Evolutionary conservation across 30 jellyfish, hydroid and myxozoan genomes (phyloP), one percentile per base, ranked within the genome.

Genomic region (Aurelia aurita complex sp. Pacific): DNA sequence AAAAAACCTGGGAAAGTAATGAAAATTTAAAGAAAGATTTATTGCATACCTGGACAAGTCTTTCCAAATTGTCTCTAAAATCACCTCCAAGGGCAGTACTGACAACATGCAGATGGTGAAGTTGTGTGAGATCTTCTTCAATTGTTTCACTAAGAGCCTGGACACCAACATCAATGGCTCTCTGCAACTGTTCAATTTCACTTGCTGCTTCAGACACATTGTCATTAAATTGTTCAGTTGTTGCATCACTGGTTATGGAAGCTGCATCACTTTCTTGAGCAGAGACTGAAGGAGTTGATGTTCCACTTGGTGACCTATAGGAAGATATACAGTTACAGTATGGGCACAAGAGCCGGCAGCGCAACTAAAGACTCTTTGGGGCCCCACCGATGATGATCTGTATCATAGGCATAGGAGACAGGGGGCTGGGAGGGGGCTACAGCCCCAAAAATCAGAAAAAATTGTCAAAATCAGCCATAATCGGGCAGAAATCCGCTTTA

Each of bases 71-170:
- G 38, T 83, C 76, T 23, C 97, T 82, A 69, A 92, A 87, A 42
- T 79, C 90, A 11, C 91, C 92, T 34, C 80, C 73, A 19, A 92
- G 88, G 68, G 79, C 92, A 17, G 91, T 59, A 78, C 95, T 81
- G 57, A 92, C 98, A 83, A 92, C 96, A 80, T 76, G 96, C 18
- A 87, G 81, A 73, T 88, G 91, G 34, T 88, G 97, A 10, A 92
- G 89, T 18, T 88, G 89, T 11, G 83, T 59, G n/a, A 92, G 76
- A 70, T 92, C 98, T 62, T 80, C 90, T 50, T 85, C 87, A 17
- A 92, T 86, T 29, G 92, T 85, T 70, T 88, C 97, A 71, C 96
- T 88, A 6, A 92, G 94, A 57, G 88, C 82, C 60, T 87, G 97
- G 29, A 92, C 88, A 69, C 98, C 96, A 66, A 90, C 93, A 61